Evolutionary conservation across 2,113 vertebrate species (phyloP), one percentile per base, ranked within the genome.

Genomic region (Callospermophilus lateralis): DNA sequence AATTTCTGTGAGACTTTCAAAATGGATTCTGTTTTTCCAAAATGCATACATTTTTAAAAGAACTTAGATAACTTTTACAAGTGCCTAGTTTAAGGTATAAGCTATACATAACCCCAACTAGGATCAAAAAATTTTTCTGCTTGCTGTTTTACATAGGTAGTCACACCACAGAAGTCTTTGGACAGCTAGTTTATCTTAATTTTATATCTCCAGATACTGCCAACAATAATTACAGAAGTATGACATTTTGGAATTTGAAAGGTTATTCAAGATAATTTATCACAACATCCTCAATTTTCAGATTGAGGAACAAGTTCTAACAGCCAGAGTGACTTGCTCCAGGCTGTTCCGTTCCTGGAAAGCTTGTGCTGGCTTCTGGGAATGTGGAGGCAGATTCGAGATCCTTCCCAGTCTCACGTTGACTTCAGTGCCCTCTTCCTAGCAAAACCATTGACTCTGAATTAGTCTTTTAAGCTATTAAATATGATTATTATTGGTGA

Each of bases 1-100:
- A 88, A 93, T 96, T 97, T 95, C 90, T 97, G 92, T 68, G 87
- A 96, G 65, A 61, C 73, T 96, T 97, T 93, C 84, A 95, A 97
- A 96, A 97, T 78, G 87, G 61, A 88, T 95, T 95, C 84, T 94
- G 11, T 80, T 74, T 96, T 70, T 32, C 76, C n/a, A 22, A 97
- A 97, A 87, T 89, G 86, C 63, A 89, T 93, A 37, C 61, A 93
- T 87, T 96, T 84, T 78, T 32, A 20, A 70, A 84, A 94, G 53
- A 92, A 22, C 80, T 95, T 90, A 65, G 51, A 84, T 42, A 93
- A 67, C 61, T 91, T 92, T 42, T 63, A 48, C 53, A 90, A 42
- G 51, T 48, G 34, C 48, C 68, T 85, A 53, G 45, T 89, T 94
- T 51, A 89, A 95, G 42, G 6, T 39, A 30, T 30, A 81, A 93